Evolutionary conservation across 2,113 vertebrate species (phyloP), one percentile per base, ranked within the genome.

Genomic region (Mirounga angustirostris): DNA sequence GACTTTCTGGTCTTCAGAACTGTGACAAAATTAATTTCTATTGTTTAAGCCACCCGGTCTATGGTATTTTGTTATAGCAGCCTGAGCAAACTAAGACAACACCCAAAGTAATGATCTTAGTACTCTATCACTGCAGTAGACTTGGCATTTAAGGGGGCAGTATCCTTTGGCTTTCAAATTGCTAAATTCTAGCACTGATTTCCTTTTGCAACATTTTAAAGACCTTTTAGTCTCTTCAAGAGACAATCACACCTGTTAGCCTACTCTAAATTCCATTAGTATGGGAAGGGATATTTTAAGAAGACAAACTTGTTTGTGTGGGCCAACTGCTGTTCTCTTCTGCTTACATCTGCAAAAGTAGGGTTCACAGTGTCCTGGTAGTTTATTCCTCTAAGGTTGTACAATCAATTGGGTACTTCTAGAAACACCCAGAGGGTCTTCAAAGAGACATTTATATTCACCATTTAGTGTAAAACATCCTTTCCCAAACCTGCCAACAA

Each of bases 371-470:
- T 43, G n/a, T 36, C 81, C n/a, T 95, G 26, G 73, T 12, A 92
- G 74, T 43, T 88, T 78, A 89, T 40, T 91, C 12, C 76, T 96
- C 79, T 94, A 82, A 65, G 93, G 67, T 19, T 79, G 22, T 54
- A 80, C 0, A 96, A 94, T 90, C 85, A 80, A 65, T 87, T 94
- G 91, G 94, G 96, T 67, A 89, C 88, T 89, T 87, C 56, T 89
- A 82, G 59, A 82, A 96, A 94, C 12, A 46, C 43, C 97, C 61
- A 97, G 52, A 96, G 33, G 19, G 58, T 95, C 89, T 92, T 95
- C 91, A 96, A 92, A 61, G 63, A 97, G 85, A 92, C 78, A 95
- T 86, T 98, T 97, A 97, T 95, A 96, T 87, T 97, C 69, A 93
- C 80, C 59, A 92, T 93, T 98, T 98, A 97, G 93, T 93, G 61